Percentiles rank a stretch among this genome's conserved stretches.
phyloP scores from a whole-genome alignment of 2,113 vertebrate species.

The cat (Felis catus) region DNA sequence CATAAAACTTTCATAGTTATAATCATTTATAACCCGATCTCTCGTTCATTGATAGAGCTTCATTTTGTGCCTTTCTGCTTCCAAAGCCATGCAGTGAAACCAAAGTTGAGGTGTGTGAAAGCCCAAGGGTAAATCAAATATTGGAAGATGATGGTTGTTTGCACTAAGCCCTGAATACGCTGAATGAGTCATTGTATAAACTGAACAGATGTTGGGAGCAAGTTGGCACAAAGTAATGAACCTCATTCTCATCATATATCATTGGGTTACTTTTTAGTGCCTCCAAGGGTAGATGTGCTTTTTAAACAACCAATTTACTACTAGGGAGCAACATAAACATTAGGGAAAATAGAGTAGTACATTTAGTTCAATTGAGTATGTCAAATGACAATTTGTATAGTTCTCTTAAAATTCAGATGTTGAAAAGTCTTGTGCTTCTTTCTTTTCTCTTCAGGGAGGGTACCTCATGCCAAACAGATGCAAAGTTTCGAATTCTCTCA shows the following conservation, averaged over 20 bases:
- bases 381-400: conserved; percentile 56
- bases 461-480: conserved; percentile 8
- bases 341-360: conserved; percentile 40
- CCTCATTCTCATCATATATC: neutral
- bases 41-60: neutral
- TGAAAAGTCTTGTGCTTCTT: neutral
- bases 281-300: neutral
- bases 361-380: conserved; percentile 45
- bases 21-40: neutral
- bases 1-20: neutral
- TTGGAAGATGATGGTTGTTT: conserved; percentile 12
- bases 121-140: neutral
- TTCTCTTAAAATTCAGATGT: conserved; percentile 28
- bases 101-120: neutral
- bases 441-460: conserved; percentile 5
- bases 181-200: neutral
- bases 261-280: neutral
- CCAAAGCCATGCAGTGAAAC: neutral
- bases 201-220: conserved; percentile 43
- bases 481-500: neutral
- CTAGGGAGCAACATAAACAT: conserved; percentile 33
- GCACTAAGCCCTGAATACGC: neutral
- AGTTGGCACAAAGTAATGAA: neutral
- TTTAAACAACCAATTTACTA: conserved; percentile 57
- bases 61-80: neutral